A percentile compares a stretch with the other conserved stretches of the same genome.
These are phyloP conservation scores for Cyprinus carpio DNA, from an alignment of 2,113 vertebrate genomes.

Conservation along the genomic window DNA sequence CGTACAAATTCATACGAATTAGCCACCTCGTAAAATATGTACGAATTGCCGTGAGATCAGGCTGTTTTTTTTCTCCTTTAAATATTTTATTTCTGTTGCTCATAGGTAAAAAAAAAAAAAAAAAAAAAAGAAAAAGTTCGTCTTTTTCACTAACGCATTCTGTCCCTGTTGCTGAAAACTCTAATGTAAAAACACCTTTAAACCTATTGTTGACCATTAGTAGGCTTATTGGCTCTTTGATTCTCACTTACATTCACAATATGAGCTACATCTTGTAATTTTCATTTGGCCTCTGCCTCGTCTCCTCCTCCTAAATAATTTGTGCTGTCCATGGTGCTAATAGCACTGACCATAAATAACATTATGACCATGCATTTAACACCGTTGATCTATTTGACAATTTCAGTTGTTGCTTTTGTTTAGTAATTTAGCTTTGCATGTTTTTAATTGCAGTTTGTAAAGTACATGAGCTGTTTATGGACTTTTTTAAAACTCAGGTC, in stretches of 20 bases:
- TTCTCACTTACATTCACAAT: background rate
- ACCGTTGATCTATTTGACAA: background rate
- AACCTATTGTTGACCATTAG: background rate
- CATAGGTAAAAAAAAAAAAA: background rate
- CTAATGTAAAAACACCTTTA: background rate
- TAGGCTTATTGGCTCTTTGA: background rate
- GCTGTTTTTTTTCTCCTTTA: too few species aligned
- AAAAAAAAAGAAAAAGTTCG: too few species aligned
- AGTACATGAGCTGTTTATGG: background rate
- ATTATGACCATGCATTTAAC: background rate
- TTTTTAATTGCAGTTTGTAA: background rate
- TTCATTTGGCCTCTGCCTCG: background rate
- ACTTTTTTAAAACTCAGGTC: background rate
- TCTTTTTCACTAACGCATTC: background rate
- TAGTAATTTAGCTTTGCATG: background rate
- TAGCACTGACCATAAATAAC: background rate
- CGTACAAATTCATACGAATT: too few species aligned
- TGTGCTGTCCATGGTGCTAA: constrained; percentile 1
- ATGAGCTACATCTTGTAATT: background rate
- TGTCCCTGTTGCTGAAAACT: background rate
- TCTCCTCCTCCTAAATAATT: too few species aligned
- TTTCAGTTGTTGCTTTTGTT: background rate
- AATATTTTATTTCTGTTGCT: background rate
- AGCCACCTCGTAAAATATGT: too few species aligned
- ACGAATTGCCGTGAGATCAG: too few species aligned